Percentiles rank a stretch among this genome's conserved stretches.
Conservation (phyloP, 2,797 vertebrate genomes). For the Sebastes vulpes region DNA sequence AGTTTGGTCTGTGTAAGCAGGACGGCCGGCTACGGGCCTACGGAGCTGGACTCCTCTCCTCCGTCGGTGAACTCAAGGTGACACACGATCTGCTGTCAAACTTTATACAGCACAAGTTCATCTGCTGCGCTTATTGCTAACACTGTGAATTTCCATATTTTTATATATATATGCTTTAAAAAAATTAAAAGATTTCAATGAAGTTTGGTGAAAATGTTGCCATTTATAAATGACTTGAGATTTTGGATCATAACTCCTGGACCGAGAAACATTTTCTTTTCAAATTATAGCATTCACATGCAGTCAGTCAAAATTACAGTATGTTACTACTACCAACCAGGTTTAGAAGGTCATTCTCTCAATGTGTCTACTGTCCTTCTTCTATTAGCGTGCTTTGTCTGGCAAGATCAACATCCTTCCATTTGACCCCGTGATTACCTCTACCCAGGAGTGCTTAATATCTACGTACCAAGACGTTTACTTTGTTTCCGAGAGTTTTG, state of each 20-base stretch:
- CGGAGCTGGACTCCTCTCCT: constrained; percentile 94
- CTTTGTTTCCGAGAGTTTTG: constrained; percentile 93
- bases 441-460: constrained; percentile 92
- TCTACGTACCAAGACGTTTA: constrained; percentile 94
- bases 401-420: constrained; percentile 85
- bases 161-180: not conserved
- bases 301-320: not conserved
- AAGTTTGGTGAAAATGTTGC: not conserved
- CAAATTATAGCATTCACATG: not conserved
- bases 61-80: constrained; percentile 90
- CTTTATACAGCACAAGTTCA: not conserved
- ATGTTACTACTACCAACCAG: not conserved
- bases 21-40: constrained; percentile 91
- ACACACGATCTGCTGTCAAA: not conserved
- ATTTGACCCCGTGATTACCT: constrained; percentile 90
- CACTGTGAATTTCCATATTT: not conserved
- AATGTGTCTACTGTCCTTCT: not conserved
- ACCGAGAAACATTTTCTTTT: not conserved
- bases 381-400: constrained; percentile 87
- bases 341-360: not conserved
- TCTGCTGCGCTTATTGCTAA: not conserved
- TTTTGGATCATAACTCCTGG: not conserved
- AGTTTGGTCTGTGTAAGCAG: constrained; percentile 96
- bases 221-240: not conserved
- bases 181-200: not conserved